A percentile compares a stretch with the other conserved stretches of the same genome.
phyloP scores from a whole-genome alignment of 2,797 vertebrate species.

The Thripadectes ignobilis region DNA sequence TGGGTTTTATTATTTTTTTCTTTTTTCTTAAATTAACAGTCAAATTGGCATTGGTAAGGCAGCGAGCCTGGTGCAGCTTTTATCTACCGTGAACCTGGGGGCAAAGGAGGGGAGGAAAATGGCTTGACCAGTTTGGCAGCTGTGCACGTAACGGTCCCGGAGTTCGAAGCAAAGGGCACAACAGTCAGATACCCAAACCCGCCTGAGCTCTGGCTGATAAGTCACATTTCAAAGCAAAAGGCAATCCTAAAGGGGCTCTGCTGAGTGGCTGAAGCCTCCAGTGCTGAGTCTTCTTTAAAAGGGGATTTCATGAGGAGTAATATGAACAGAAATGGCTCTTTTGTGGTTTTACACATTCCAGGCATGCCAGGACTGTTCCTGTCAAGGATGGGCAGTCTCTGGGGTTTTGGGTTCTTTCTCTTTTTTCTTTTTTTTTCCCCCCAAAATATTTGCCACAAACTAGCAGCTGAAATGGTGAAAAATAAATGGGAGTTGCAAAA shows the following conservation, averaged over 20 bases:
- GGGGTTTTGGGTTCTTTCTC: neutral
- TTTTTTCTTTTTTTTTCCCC: neutral
- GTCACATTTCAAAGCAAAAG: slow-evolving; percentile 10
- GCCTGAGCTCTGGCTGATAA: slow-evolving; percentile 51
- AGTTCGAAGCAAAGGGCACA: slow-evolving; percentile 38
- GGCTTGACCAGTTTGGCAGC: neutral
- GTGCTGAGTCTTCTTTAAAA: neutral
- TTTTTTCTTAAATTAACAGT: neutral
- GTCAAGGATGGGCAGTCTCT: slow-evolving; percentile 49
- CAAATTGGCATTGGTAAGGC: neutral
- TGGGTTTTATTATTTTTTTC: slow-evolving; percentile 28
- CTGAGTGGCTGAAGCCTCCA: neutral
- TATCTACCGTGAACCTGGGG: neutral
- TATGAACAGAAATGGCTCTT: slow-evolving; percentile 40
- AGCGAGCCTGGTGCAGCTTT: neutral
- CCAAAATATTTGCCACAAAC: neutral
- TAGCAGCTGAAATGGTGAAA: slow-evolving; percentile 12
- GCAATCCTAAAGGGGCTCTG: slow-evolving; percentile 5
- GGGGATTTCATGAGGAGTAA: slow-evolving; percentile 33
- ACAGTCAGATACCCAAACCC: neutral
- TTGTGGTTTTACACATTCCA: slow-evolving; percentile 62
- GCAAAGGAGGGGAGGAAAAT: slow-evolving; percentile 4
- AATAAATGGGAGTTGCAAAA: slow-evolving; percentile 17
- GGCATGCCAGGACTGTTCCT: slow-evolving; percentile 50
- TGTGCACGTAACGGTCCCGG: accelerated